Conservation (phyloP, 1,140 invertebrate genomes). For the Hesperophylax magnus region DNA sequence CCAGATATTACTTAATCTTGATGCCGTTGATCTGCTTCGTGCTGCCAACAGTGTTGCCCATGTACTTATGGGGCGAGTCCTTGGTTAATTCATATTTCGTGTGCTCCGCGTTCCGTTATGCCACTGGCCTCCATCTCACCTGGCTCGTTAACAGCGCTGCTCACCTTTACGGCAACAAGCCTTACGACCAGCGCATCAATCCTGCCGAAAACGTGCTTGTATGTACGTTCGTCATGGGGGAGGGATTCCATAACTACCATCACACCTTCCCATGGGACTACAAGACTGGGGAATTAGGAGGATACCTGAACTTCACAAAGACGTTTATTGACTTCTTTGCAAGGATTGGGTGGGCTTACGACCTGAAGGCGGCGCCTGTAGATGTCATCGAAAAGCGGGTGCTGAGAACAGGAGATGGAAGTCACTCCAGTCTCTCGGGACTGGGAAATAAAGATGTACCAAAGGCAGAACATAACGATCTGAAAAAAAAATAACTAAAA, state of each 20-base stretch:
- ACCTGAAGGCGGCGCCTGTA: constrained; percentile 56
- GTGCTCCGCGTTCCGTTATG: constrained; percentile 72
- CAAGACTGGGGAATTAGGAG: constrained; percentile 77
- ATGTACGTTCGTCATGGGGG: constrained; percentile 67
- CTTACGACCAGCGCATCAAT: constrained; percentile 76
- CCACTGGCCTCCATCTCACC: constrained; percentile 76
- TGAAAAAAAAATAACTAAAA: too few species aligned
- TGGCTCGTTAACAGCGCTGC: constrained; percentile 84
- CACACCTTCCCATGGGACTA: constrained; percentile 90
- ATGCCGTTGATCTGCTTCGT: constrained; percentile 81
- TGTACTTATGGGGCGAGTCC: constrained; percentile 39
- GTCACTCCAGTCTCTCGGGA: constrained; percentile 79
- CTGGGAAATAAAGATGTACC: constrained; percentile 86
- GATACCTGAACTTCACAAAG: constrained; percentile 79
- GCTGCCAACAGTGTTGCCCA: constrained; percentile 80
- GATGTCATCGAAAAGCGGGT: neutral
- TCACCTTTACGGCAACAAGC: constrained; percentile 73
- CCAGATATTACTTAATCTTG: constrained; percentile 74
- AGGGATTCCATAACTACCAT: constrained; percentile 88
- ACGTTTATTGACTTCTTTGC: constrained; percentile 82
- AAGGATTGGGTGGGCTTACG: constrained; percentile 80
- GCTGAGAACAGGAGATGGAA: neutral
- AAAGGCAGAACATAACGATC: constrained; percentile 73
- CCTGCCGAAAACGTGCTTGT: constrained; percentile 20
- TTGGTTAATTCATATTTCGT: constrained; percentile 21